Base-by-base conservation (phyloP, 2,113 vertebrate species). In the Nanorana parkeri region DNA sequence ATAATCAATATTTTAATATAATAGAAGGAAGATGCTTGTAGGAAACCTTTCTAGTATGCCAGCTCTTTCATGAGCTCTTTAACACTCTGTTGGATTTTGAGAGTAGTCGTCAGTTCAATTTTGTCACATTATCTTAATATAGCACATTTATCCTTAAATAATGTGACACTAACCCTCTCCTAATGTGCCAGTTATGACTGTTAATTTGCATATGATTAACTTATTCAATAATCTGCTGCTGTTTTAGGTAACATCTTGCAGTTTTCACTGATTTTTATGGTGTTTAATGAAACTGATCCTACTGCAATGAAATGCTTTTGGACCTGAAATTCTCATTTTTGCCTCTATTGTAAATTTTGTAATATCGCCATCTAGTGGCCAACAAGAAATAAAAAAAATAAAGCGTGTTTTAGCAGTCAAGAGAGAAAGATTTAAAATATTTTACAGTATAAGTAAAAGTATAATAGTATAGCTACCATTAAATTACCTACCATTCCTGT, bases 181-280 rank as follows among this genome's bases (percentile, higher is more conserved):
- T 75, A 75, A 75, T 75, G 72, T 60, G 29, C 72, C 72, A 61
- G 55, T 58, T 75, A 75, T 41, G 55, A 75, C 72, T 75, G 72
- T 75, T 75, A 60, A 75, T 75, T 75, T 75, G 55, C 72, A 75
- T 75, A 75, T 61, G 72, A 75, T 75, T 75, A 75, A 75, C 72
- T 23, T 75, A 41, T 75, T 75, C 72, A 75, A 75, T 75, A 75
- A 61, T 75, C 55, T 75, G 72, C 19, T 75, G 23, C 72, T 61
- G 72, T 61, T 75, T 60, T 75, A 75, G 72, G 72, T 75, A 75
- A 75, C 55, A 61, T 61, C 72, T 61, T 61, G 29, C 72, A 29
- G 60, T 75, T 75, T 75, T 75, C 72, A 61, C 55, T 61, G 72
- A 75, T 61, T 36, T 47, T 75, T 60, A 75, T 61, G 55, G 55